A percentile compares a stretch with the other conserved stretches of the same genome.
Conservation (phyloP, 2,113 vertebrate species). For the Reinhardtius hippoglossoides region DNA sequence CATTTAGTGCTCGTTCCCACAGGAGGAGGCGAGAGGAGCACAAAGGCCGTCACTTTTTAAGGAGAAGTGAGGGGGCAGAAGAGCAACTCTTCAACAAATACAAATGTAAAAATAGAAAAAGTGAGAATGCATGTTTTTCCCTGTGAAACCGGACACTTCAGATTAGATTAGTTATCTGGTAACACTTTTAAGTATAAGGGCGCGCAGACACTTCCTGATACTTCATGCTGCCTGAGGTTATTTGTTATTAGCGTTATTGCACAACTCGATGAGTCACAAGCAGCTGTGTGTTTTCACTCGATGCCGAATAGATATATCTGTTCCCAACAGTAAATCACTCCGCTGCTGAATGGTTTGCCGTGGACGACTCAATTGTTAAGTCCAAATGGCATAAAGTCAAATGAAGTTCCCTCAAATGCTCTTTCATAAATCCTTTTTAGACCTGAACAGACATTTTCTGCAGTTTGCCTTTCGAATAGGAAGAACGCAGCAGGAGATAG, state of each 20-base stretch:
- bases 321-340: neutral
- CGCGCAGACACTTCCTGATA: neutral
- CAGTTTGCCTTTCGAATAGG: too few species aligned
- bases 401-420: constrained; percentile 41
- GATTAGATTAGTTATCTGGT: constrained; percentile 49
- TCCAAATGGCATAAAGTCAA: constrained; percentile 44
- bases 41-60: constrained; percentile 30
- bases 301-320: constrained; percentile 46
- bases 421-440: too few species aligned
- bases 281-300: constrained; percentile 54
- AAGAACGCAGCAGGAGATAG: too few species aligned
- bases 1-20: constrained; percentile 48
- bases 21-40: constrained; percentile 37
- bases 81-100: neutral
- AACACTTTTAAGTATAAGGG: constrained; percentile 24
- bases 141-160: constrained; percentile 6
- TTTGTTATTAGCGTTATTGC: constrained; percentile 43
- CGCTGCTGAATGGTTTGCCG: too few species aligned
- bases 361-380: constrained; percentile 30
- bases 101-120: neutral
- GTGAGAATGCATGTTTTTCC: constrained; percentile 8
- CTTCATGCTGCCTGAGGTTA: constrained; percentile 15
- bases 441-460: too few species aligned
- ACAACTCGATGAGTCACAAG: constrained; percentile 54
- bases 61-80: neutral